phyloP scores from a whole-genome alignment of 2,888 invertebrate species.

The Amphimallon solstitiale region DNA sequence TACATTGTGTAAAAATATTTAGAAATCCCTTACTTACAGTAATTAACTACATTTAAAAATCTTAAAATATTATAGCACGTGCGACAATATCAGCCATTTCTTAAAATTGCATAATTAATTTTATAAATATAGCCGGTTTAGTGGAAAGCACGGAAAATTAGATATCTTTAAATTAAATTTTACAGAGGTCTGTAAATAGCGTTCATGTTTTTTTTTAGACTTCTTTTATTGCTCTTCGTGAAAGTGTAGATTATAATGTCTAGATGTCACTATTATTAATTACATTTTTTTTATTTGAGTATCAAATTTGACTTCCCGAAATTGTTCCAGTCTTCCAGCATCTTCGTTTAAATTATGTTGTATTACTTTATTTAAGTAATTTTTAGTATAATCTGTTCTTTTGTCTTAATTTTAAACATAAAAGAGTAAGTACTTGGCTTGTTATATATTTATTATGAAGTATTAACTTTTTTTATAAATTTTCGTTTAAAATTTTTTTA shows the following conservation, averaged over 20 bases:
- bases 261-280: neutral
- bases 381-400: slow-evolving; percentile 11
- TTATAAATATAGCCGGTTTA: neutral
- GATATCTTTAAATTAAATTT: no score
- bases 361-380: slow-evolving; percentile 12
- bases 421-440: neutral
- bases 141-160: no score
- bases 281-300: neutral
- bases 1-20: slow-evolving; percentile 47
- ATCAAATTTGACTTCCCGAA: slow-evolving; percentile 20
- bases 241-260: no score
- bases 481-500: neutral
- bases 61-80: slow-evolving; percentile 24
- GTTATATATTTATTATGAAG: neutral
- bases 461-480: neutral
- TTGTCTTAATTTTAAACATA: neutral
- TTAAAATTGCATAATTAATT: slow-evolving; percentile 18
- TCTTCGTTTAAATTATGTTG: slow-evolving; percentile 18
- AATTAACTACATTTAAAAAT: slow-evolving; percentile 18
- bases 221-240: no score
- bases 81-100: slow-evolving; percentile 23
- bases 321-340: slow-evolving; percentile 19
- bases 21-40: slow-evolving; percentile 42
- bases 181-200: no score
- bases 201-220: no score